These are phyloP conservation scores for Globia sparganii DNA, from an alignment of 2,888 invertebrate genomes.

Conservation along the genomic window DNA sequence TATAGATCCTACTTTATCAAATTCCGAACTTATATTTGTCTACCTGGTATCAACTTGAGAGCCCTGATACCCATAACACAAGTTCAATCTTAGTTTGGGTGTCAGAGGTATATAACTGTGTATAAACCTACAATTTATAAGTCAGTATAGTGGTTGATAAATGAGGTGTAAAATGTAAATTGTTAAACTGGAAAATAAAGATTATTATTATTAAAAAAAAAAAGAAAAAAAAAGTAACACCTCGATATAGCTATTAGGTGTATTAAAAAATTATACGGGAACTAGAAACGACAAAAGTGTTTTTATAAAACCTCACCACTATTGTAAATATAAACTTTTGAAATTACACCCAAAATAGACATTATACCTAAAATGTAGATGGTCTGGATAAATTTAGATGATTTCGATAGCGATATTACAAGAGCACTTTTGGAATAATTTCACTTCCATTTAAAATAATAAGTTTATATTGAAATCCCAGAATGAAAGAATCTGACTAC, in stretches of 20 bases:
- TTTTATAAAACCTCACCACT: not conserved
- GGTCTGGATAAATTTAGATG: not conserved
- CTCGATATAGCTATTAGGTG: not conserved
- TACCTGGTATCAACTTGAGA: too few relatives aligned
- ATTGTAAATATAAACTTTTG: not conserved
- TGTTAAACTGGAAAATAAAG: too few relatives aligned
- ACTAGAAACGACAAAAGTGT: not conserved
- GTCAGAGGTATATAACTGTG: too few relatives aligned
- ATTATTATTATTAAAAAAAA: too few relatives aligned
- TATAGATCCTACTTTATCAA: too few relatives aligned
- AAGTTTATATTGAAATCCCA: constrained; percentile 12
- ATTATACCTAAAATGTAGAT: not conserved
- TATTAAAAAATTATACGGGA: not conserved
- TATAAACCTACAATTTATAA: too few relatives aligned
- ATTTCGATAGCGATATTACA: not conserved
- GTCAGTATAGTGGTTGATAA: too few relatives aligned
- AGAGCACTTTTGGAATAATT: constrained; percentile 3
- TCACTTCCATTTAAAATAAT: constrained; percentile 13
- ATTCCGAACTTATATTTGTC: too few relatives aligned
- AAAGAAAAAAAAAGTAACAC: too few relatives aligned
- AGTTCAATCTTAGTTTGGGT: too few relatives aligned
- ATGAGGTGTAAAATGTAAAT: too few relatives aligned
- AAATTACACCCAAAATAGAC: not conserved
- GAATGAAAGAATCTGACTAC: not conserved
- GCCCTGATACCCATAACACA: too few relatives aligned